Base-by-base conservation (phyloP, 2,797 vertebrate genomes). In the Sebastolobus altivelis region DNA sequence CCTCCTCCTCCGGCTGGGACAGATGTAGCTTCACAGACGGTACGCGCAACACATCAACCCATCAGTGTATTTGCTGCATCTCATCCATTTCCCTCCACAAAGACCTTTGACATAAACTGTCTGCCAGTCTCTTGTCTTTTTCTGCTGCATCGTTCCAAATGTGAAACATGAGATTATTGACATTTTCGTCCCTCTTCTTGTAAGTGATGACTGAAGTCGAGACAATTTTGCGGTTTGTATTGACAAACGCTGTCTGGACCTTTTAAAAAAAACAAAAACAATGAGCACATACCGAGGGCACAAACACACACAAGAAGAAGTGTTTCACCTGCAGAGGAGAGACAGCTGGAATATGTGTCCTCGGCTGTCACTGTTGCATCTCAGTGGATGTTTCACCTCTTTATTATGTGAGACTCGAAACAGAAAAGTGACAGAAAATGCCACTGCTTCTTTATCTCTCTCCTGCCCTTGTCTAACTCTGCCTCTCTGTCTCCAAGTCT, bases 11-110 rank as follows among this genome's bases (percentile, higher is more conserved):
- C 0, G 62, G 94, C 75, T 94, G 91, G 84, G 96, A 97, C 65
- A 92, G 66, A 72, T 96, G 94, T 37, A 94, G 72, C 85, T 95
- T 95, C 61, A 89, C 95, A 0, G 96, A 97, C 88, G 96, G 97
- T 97, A 90, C 67, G 85, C 54, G 61, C 61, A 55, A 31, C 75
- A 80, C 73, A 63, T 74, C 63, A 65, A 8, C 18, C 31, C 4
- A 29, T 79, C 59, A 46, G 25, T 77, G 65, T 60, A 58, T 76
- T 71, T 52, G 20, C 25, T 52, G 20, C 7, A 8, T 73, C 49
- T 65, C 52, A 1, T 80, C 76, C 55, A 60, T 79, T 56, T 73
- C 22, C 33, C 69, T 18, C 29, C 65, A 43, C 12, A 25, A 67
- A 73, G 65, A 69, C 68, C 76, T 75, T 69, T 72, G 58, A 79